phyloP scores from a whole-genome alignment of 2,888 invertebrate species.

The Caenorhabditis afra region DNA sequence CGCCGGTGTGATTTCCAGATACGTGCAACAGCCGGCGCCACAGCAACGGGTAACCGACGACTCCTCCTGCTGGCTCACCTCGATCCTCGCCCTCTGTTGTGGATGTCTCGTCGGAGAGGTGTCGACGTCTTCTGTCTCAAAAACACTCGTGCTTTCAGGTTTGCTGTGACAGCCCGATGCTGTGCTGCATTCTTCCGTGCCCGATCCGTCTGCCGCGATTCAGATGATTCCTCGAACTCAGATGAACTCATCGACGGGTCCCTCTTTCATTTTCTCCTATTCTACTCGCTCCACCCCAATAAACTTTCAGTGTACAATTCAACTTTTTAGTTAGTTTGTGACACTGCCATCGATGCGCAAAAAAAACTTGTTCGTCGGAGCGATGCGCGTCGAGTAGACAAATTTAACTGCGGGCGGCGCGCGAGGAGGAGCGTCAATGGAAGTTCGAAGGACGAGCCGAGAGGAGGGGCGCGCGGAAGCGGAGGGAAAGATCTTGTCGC shows the following conservation, averaged over 20 bases:
- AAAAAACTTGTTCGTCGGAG: conserved; percentile 46
- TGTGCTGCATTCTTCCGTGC: conserved; percentile 69
- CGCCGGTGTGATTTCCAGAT: conserved; percentile 57
- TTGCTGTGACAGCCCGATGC: conserved; percentile 68
- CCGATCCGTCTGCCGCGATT: conserved; percentile 66
- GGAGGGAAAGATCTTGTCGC: background rate
- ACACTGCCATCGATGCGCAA: conserved; percentile 50
- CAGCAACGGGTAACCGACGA: conserved; percentile 60
- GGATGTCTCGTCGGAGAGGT: conserved; percentile 75
- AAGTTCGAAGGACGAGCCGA: conserved; percentile 8
- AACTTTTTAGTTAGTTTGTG: conserved; percentile 13
- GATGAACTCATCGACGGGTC: conserved; percentile 21
- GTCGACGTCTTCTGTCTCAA: background rate
- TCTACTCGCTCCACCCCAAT: conserved; percentile 5
- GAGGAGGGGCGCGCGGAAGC: background rate
- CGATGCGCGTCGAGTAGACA: conserved; percentile 32
- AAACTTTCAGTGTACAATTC: conserved; percentile 7
- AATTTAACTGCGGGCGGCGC: conserved; percentile 31
- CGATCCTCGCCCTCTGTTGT: conserved; percentile 73
- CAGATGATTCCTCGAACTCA: conserved; percentile 21
- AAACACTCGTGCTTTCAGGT: conserved; percentile 40
- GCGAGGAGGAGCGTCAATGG: background rate
- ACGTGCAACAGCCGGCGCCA: conserved; percentile 67
- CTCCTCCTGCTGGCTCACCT: conserved; percentile 73
- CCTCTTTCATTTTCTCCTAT: conserved; percentile 2